Evolutionary conservation across 2,113 vertebrate genomes (phyloP), one percentile per base, ranked within the genome.

Genomic region (Paratilapia polleni): DNA sequence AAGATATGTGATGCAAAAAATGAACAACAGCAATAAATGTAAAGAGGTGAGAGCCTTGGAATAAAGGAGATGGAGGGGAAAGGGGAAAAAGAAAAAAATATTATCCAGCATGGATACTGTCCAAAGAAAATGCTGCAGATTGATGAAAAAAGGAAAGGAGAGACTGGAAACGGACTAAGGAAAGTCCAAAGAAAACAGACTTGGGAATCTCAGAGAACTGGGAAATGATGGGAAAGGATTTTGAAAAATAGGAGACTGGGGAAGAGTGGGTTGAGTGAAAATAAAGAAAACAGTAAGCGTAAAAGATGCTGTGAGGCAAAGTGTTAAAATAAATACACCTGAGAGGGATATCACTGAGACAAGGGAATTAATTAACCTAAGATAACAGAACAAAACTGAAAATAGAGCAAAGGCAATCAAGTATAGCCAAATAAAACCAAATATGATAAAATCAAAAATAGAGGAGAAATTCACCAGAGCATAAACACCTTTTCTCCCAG

Each of bases 181-280:
- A 60, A 83, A 70, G 47, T 86, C 90, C 87, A 91, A 92, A 76
- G 83, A 92, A 91, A 94, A 93, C 89, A 92, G 36, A 68, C 8
- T 19, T 3, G 6, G 49, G 47, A 6, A 73, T 81, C 36, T 75
- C 15, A 43, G 43, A 77, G 76, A 78, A 54, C 22, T 13, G 22
- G 20, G 57, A 60, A 74, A 13, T 31, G 79, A 80, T 81, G 82
- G 84, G 81, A 86, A 91, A 83, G 11, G 12, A 66, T n/a, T 66
- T 52, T 22, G 1, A 57, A 4, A 24, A 64, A 28, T 38, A 43
- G n/a, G 38, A 34, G 12, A 24, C 12, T 24, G 13, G 64, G 36
- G 41, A 47, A 22, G 68, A 36, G 22, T 34, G 36, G 14, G 34
- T 3, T 17, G 5, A 75, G 20, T 20, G 19, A 62, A 76, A 38